Conservation (phyloP, 2,113 vertebrate species). For the Lophura nycthemera region DNA sequence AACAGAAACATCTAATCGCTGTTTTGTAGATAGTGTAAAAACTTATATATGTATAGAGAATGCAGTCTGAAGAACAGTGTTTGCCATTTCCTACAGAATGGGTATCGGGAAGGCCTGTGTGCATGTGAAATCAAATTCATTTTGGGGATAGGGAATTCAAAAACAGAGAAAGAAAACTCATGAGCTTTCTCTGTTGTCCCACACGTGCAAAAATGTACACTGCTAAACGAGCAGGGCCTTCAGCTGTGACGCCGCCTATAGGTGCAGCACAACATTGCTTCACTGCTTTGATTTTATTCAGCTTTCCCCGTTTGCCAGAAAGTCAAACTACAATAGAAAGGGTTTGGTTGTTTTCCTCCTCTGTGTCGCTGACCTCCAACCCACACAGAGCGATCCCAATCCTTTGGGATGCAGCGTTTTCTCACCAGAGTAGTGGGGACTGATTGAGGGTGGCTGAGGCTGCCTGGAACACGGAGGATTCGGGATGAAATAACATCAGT, state of each 20-base stretch:
- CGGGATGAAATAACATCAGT: neutral
- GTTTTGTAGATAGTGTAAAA: constrained; percentile 39
- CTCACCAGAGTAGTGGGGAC: too few relatives aligned
- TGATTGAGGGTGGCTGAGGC: neutral
- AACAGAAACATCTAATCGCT: neutral
- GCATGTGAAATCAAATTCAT: neutral
- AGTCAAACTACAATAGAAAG: accelerated
- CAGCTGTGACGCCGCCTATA: neutral
- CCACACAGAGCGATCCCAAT: accelerated
- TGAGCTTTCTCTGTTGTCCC: neutral
- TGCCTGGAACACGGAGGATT: neutral
- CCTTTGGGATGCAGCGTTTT: accelerated
- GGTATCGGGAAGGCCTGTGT: neutral
- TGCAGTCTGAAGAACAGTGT: neutral
- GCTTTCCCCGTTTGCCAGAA: neutral
- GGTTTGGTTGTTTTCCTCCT: neutral
- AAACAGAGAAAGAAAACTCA: too few relatives aligned
- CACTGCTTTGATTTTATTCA: neutral
- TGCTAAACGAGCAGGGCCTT: neutral
- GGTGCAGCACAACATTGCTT: neutral
- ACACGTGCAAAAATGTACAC: too few relatives aligned
- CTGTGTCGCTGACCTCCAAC: neutral
- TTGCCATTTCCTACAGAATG: neutral
- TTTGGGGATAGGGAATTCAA: neutral
- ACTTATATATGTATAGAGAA: neutral